phyloP scores from a whole-genome alignment of 2,113 vertebrate genomes.

The Salvelinus fontinalis region DNA sequence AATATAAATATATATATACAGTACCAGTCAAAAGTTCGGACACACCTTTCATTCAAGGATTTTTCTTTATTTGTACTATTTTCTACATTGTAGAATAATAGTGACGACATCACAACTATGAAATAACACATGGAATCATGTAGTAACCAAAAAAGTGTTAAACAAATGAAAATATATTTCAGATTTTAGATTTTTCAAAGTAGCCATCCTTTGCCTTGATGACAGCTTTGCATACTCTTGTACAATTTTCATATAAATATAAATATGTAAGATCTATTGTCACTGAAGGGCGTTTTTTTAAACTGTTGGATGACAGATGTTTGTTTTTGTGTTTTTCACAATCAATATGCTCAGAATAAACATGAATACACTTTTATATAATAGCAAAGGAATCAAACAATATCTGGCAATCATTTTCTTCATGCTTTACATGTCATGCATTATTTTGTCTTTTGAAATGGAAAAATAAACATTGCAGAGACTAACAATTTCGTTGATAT shows the following conservation, averaged over 20 bases:
- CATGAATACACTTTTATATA: not conserved
- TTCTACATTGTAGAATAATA: too few species aligned
- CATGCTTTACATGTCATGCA: not conserved
- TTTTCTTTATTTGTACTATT: too few species aligned
- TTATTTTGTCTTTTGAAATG: not conserved
- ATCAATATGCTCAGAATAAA: not conserved
- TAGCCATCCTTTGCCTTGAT: too few species aligned
- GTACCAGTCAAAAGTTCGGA: too few species aligned
- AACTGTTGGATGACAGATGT: not conserved
- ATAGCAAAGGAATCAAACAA: not conserved
- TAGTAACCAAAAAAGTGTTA: too few species aligned
- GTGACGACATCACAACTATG: too few species aligned
- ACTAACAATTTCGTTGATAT: not conserved
- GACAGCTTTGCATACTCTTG: too few species aligned
- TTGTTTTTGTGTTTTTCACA: not conserved
- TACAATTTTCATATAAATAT: not conserved
- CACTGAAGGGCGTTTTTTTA: not conserved
- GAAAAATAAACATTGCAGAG: not conserved
- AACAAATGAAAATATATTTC: too few species aligned
- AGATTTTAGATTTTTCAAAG: too few species aligned
- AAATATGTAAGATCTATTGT: not conserved
- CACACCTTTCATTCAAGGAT: too few species aligned
- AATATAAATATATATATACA: too few species aligned
- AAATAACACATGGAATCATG: too few species aligned
- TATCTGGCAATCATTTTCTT: not conserved